Evolutionary conservation across 2,888 invertebrate genomes (phyloP).

Genomic region (Diaphora mendica): DNA sequence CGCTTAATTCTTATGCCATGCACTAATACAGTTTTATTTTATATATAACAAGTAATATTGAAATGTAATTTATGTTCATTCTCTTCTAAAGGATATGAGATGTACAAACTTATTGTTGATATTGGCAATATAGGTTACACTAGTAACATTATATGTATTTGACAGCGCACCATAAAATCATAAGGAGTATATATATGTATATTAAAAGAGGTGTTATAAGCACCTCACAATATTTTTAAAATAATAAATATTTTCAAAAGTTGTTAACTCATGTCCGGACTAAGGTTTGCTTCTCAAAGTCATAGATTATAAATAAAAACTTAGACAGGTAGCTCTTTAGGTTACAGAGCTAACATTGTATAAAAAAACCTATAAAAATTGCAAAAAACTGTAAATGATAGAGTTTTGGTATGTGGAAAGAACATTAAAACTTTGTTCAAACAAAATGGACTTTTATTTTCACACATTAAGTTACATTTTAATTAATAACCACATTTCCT

Average conservation of each 20-base stretch:
- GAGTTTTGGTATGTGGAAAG: slow-evolving; percentile 69
- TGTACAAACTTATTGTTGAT: slow-evolving; percentile 59
- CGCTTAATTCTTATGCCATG: slow-evolving; percentile 61
- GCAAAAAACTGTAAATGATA: slow-evolving; percentile 76
- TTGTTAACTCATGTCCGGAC: slow-evolving; percentile 73
- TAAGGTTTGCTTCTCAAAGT: slow-evolving; percentile 70
- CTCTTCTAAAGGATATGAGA: slow-evolving; percentile 67
- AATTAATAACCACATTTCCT: not conserved
- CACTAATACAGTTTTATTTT: slow-evolving; percentile 58
- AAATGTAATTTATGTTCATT: slow-evolving; percentile 57
- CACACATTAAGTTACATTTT: not conserved
- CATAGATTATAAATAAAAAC: slow-evolving; percentile 70
- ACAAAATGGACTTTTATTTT: slow-evolving; percentile 67
- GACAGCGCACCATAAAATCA: slow-evolving; percentile 62
- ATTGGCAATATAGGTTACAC: slow-evolving; percentile 61
- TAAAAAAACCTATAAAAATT: slow-evolving; percentile 79
- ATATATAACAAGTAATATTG: slow-evolving; percentile 65
- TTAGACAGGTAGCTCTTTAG: slow-evolving; percentile 79
- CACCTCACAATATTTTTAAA: slow-evolving; percentile 72
- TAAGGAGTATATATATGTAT: slow-evolving; percentile 62
- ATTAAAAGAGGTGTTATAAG: slow-evolving; percentile 64
- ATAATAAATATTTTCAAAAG: slow-evolving; percentile 75
- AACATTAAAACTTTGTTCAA: slow-evolving; percentile 80
- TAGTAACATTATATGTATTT: slow-evolving; percentile 63
- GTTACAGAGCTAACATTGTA: slow-evolving; percentile 78